Base-by-base conservation (phyloP, 2,888 invertebrate genomes). In the Caenorhabditis sp. region DNA sequence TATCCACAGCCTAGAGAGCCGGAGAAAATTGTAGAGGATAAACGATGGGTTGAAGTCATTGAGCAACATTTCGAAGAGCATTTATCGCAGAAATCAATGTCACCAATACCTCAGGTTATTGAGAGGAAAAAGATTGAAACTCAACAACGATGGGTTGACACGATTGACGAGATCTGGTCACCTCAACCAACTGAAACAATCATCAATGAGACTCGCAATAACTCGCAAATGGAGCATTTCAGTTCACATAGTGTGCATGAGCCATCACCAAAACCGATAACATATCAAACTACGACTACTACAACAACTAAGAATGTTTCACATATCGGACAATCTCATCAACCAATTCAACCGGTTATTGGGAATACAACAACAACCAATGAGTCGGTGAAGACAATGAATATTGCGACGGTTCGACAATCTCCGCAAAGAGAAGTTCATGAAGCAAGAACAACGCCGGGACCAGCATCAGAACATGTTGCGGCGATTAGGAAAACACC, bases 131-230 rank as follows among this genome's bases (percentile, higher is more conserved):
- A 65, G 27, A 74, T 70, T 20, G 74, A 74, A 49, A 74, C 67
- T 0, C 70, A 79, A 26, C 80, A 80, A 14, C 61, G 80, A 63
- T 80, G 77, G 76, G 77, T 80, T 58, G 80, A 80, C 61, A 70
- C 67, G 14, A 75, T 75, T 26, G 75, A 75, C 58, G 75, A 70
- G 36, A 75, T 75, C 23, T 70, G 70, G 75, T 67, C 75, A 14
- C 70, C 75, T 20, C 43, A 43, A 20, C 59, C 67, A 53, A 62
- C 52, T 36, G 74, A 69, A 54, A 67, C 59, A 8, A 66, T 69
- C 53, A 59, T 70, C 8, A 75, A 61, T 20, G 75, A 75, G 25
- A 75, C 70, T 3, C 53, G 63, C 25, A 75, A 67, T 17, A 70
- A 63, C 0, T 65, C 67, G 20, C 63, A 70, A 64, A 53, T 67